phyloP scores from a whole-genome alignment of 2,113 vertebrate species.

The Myocastor coypus region DNA sequence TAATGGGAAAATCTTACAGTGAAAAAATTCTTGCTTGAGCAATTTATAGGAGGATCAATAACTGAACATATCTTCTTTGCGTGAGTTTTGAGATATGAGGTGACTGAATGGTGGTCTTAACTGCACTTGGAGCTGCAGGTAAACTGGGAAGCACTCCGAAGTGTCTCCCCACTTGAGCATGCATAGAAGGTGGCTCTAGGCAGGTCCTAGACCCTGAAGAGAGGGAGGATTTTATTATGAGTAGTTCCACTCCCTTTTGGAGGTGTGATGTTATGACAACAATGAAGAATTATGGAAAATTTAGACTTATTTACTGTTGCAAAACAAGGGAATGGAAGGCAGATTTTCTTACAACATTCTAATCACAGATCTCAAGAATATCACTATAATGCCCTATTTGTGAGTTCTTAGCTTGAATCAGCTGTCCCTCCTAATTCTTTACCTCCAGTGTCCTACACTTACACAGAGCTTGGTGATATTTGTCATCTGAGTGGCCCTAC shows the following conservation, averaged over 20 bases:
- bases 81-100: not conserved
- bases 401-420: not conserved
- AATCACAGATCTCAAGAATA: not conserved
- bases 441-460: not conserved
- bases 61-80: not conserved
- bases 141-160: not conserved
- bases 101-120: not conserved
- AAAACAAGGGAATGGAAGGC: not conserved
- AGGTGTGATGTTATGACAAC: not conserved
- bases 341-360: not conserved
- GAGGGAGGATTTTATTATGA: not conserved
- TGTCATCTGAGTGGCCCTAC: not conserved
- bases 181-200: not conserved
- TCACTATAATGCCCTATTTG: not conserved
- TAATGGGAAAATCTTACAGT: not conserved
- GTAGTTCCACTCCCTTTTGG: not conserved
- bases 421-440: not conserved
- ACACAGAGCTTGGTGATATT: not conserved
- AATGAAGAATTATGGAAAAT: not conserved
- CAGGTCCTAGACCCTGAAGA: not conserved
- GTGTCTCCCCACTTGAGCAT: not conserved
- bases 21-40: not conserved
- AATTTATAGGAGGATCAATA: not conserved
- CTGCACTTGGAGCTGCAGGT: not conserved
- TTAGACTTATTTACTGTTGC: not conserved